phyloP scores from a whole-genome alignment of 1,140 invertebrate genomes.

The Drosophila pseudoananassae region DNA sequence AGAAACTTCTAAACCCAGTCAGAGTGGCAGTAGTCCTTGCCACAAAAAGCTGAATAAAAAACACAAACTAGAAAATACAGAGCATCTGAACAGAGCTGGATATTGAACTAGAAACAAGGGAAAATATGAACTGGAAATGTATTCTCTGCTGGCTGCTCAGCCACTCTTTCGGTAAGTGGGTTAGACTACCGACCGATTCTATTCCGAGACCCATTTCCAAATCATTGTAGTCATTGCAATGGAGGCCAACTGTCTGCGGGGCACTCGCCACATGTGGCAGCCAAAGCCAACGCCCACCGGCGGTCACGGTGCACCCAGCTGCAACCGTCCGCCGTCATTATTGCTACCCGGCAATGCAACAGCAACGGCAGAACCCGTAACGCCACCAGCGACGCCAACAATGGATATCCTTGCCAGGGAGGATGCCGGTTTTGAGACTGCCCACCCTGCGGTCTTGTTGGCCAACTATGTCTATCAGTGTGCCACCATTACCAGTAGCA shows the following conservation, averaged over 20 bases:
- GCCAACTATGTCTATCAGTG: slow-evolving; percentile 55
- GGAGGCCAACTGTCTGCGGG: slow-evolving; percentile 27
- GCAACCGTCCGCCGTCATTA: slow-evolving; percentile 28
- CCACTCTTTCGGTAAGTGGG: slow-evolving; percentile 19
- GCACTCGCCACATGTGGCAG: slow-evolving; percentile 59
- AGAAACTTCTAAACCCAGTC: slow-evolving; percentile 22
- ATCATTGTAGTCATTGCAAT: slow-evolving; percentile 1
- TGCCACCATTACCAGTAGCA: slow-evolving; percentile 11
- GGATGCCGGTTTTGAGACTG: background rate
- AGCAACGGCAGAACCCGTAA: slow-evolving; percentile 5
- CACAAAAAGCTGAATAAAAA: slow-evolving; percentile 6
- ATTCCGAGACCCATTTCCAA: background rate
- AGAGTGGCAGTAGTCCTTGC: slow-evolving; percentile 41
- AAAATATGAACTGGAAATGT: slow-evolving; percentile 28
- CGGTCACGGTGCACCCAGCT: slow-evolving; percentile 18
- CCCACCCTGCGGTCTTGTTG: slow-evolving; percentile 20
- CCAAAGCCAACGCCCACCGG: slow-evolving; percentile 1
- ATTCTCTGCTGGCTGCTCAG: slow-evolving; percentile 12
- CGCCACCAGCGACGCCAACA: slow-evolving; percentile 4
- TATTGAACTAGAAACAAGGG: slow-evolving; percentile 10
- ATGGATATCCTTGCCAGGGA: background rate
- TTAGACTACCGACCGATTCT: background rate
- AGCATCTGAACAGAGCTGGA: background rate
- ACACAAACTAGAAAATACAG: background rate
- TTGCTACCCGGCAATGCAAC: slow-evolving; percentile 4